phyloP scores from a whole-genome alignment of 2,113 vertebrate genomes.

The Elachura formosa region DNA sequence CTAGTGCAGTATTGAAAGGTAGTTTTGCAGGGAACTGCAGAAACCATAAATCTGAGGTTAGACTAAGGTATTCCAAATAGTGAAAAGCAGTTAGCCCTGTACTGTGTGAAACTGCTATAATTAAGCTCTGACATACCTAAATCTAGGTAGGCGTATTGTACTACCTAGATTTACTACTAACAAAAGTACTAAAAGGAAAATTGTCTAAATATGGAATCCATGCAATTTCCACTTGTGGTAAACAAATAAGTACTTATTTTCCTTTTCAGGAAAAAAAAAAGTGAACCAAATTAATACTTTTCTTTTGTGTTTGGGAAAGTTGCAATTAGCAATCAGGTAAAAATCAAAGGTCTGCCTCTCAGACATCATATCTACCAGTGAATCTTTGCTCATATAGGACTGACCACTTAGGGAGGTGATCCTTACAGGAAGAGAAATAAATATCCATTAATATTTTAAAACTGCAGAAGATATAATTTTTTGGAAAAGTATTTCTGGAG shows the following conservation, averaged over 20 bases:
- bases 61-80: background rate
- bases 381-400: background rate
- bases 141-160: background rate
- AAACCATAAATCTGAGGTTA: background rate
- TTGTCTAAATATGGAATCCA: background rate
- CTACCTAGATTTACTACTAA: too few species aligned
- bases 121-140: background rate
- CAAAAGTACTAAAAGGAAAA: background rate
- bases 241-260: background rate
- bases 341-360: background rate
- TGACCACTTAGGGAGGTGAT: background rate
- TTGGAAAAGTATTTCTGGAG: background rate
- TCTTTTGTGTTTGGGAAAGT: background rate
- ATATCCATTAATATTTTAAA: background rate
- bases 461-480: background rate
- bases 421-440: background rate
- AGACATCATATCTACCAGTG: background rate
- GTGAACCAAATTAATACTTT: background rate
- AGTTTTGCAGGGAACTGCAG: background rate
- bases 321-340: background rate
- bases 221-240: background rate
- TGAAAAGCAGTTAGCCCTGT: background rate
- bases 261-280: fast-evolving
- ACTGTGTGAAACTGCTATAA: background rate
- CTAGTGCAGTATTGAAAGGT: background rate